A percentile compares a stretch with the other conserved stretches of the same genome.
Evolutionary conservation across 2,888 invertebrate species (phyloP).

Genomic region (Zaprionus lineosus): DNA sequence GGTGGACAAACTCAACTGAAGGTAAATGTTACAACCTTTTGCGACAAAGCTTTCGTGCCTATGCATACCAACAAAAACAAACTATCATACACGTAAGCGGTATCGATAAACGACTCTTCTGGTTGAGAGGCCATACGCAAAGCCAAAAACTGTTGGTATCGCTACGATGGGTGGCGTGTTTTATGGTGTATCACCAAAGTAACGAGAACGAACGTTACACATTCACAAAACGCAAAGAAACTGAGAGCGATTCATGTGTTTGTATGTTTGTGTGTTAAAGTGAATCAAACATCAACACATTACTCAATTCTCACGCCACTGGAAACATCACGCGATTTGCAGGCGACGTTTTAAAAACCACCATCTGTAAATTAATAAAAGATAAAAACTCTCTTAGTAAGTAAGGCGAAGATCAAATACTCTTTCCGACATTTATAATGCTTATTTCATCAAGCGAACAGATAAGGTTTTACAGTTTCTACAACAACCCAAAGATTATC

Average conservation of each 20-base stretch:
- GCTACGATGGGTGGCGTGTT: neutral
- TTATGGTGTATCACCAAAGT: neutral
- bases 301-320: conserved; percentile 49
- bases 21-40: neutral
- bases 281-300: conserved; percentile 13
- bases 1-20: conserved; percentile 19
- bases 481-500: too few species aligned
- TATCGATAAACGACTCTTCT: conserved; percentile 40
- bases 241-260: neutral
- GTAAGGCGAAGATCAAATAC: too few species aligned
- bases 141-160: too few species aligned
- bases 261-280: conserved; percentile 8
- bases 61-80: neutral
- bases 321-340: conserved; percentile 65
- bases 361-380: conserved; percentile 36
- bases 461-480: too few species aligned
- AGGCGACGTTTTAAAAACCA: conserved; percentile 20
- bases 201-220: too few species aligned
- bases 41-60: neutral
- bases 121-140: too few species aligned
- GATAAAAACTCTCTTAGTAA: too few species aligned
- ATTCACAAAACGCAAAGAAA: too few species aligned
- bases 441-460: too few species aligned
- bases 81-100: neutral
- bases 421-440: too few species aligned